Conservation (phyloP, 2,888 invertebrate species). For the Bugula neritina region DNA sequence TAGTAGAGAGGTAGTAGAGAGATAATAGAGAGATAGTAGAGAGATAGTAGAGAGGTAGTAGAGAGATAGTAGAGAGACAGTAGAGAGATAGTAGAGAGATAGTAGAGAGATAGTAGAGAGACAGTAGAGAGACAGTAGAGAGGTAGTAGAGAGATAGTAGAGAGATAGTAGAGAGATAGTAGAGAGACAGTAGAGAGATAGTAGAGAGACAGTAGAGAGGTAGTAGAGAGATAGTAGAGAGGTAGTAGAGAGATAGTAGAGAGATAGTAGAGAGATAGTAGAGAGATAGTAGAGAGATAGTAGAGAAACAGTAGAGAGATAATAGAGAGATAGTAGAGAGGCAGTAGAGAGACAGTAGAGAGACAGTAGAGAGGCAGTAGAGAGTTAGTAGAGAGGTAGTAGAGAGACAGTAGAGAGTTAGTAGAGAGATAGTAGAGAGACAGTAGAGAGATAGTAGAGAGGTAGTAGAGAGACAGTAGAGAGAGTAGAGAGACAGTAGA, state of each 20-base stretch:
- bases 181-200: too few relatives aligned
- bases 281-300: not conserved
- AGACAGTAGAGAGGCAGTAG: too few relatives aligned
- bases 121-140: too few relatives aligned
- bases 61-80: not conserved
- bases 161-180: not conserved
- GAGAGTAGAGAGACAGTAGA: too few relatives aligned
- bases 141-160: not conserved
- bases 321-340: not conserved
- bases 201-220: too few relatives aligned
- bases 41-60: not conserved
- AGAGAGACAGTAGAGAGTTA: too few relatives aligned
- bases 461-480: too few relatives aligned
- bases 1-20: not conserved
- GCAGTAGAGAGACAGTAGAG: too few relatives aligned
- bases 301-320: not conserved
- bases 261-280: not conserved
- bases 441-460: not conserved
- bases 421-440: too few relatives aligned
- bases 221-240: not conserved
- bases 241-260: not conserved
- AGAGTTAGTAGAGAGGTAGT: too few relatives aligned
- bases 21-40: not conserved
- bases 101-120: too few relatives aligned
- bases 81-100: too few relatives aligned